Evolutionary conservation across 2,797 vertebrate species (phyloP), one percentile per base, ranked within the genome.

Genomic region (Peromyscus nudipes): DNA sequence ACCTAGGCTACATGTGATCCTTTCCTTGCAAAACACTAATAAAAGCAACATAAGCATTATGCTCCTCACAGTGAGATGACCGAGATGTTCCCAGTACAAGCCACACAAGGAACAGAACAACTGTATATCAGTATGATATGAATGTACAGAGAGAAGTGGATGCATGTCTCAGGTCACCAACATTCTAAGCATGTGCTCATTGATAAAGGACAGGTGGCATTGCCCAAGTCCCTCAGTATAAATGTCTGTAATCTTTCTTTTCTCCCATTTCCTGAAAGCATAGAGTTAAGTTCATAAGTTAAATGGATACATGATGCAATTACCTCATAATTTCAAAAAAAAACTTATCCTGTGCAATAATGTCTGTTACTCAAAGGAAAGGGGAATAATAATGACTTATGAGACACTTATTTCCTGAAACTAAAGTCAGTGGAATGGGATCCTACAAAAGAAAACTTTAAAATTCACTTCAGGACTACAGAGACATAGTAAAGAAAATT

Each of bases 401-500:
- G 84, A 85, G 84, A 71, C 65, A 91, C 60, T 76, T 75, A 57
- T 43, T 75, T 43, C 29, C 43, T 40, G 80, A 71, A 94, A 67
- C 52, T 76, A 81, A 46, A 86, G 37, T 85, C 57, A 86, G 23
- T 82, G 37, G 76, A 89, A 84, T 83, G 19, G 9, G 83, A 69
- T 80, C 14, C 14, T 83, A 83, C 2, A 27, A 85, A 85, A 89
- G 75, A 69, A 62, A 86, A 80, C n/a, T 85, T 79, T 85, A 92
- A 91, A 75, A 76, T 77, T 43, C 77, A 60, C 60, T 92, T 89
- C 65, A 75, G n/a, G 81, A 64, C 27, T 89, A 52, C 40, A 71
- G 80, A 94, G 27, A 8, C 52, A 95, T 31, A 77, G 21, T 71
- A 81, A 93, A 93, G 25, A 94, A 97, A 82, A 83, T 65, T 88